phyloP scores from a whole-genome alignment of 2,888 invertebrate species.

The Lypha dubia region DNA sequence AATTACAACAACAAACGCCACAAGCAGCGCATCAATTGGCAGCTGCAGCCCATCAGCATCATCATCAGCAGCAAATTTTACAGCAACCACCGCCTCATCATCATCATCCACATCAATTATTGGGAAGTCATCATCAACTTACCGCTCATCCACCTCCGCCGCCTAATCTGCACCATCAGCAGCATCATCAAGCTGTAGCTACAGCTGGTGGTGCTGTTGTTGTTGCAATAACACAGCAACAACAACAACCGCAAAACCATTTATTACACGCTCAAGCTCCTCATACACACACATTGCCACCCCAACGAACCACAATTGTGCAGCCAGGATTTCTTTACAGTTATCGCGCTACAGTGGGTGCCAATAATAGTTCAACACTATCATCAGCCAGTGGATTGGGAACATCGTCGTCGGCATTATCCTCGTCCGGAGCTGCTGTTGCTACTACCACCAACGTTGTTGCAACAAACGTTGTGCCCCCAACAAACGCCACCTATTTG shows the following conservation, averaged over 20 bases:
- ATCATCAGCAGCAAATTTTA: slow-evolving; percentile 64
- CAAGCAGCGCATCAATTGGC: slow-evolving; percentile 60
- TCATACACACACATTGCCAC: slow-evolving; percentile 74
- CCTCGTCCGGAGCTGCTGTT: slow-evolving; percentile 58
- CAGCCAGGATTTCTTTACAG: slow-evolving; percentile 80
- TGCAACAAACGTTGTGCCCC: slow-evolving; percentile 70
- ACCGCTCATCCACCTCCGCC: slow-evolving; percentile 31
- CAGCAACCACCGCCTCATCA: slow-evolving; percentile 60
- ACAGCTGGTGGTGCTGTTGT: slow-evolving; percentile 74
- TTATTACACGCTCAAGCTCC: slow-evolving; percentile 75
- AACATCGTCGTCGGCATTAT: slow-evolving; percentile 36
- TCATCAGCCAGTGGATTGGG: slow-evolving; percentile 34
- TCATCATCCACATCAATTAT: slow-evolving; percentile 58
- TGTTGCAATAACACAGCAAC: slow-evolving; percentile 78
- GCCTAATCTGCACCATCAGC: slow-evolving; percentile 63
- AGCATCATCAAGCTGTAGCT: slow-evolving; percentile 71
- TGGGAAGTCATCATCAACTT: slow-evolving; percentile 57
- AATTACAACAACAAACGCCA: slow-evolving; percentile 72
- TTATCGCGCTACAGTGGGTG: slow-evolving; percentile 76
- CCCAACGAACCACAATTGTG: slow-evolving; percentile 76
- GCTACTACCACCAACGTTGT: slow-evolving; percentile 66
- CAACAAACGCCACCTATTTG: slow-evolving; percentile 60
- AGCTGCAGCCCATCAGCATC: slow-evolving; percentile 56
- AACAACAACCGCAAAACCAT: slow-evolving; percentile 83
- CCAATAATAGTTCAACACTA: slow-evolving; percentile 74